These are phyloP conservation scores for Tauraco erythrolophus DNA, from an alignment of 2,113 vertebrate species.

Conservation along the genomic window DNA sequence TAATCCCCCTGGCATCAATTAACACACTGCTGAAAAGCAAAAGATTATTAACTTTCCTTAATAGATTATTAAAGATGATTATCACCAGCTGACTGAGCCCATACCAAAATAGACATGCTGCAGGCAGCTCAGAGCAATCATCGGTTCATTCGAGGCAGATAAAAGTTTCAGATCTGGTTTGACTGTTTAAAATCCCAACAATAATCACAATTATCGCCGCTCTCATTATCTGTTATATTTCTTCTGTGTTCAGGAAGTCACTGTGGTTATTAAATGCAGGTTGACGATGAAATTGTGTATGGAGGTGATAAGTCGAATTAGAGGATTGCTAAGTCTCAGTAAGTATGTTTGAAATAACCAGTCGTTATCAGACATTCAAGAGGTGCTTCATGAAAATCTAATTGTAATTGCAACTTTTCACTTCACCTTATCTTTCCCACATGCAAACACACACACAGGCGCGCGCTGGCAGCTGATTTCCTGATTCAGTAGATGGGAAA, in stretches of 20 bases:
- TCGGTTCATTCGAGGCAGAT: conserved; percentile 4
- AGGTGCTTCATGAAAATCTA: conserved; percentile 38
- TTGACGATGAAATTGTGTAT: conserved; percentile 56
- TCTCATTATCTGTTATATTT: conserved; percentile 43
- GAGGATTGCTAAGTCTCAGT: conserved; percentile 16
- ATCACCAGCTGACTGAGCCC: conserved; percentile 29
- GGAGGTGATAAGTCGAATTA: conserved; percentile 50
- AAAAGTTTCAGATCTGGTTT: conserved; percentile 43
- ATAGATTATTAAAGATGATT: conserved; percentile 63
- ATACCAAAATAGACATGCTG: not conserved
- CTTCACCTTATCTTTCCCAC: not conserved
- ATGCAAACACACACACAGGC: not conserved
- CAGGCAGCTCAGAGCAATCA: conserved; percentile 38
- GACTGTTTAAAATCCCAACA: conserved; percentile 39
- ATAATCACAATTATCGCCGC: conserved; percentile 35
- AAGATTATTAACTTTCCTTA: conserved; percentile 37
- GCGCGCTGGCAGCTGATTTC: not conserved
- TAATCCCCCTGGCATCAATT: not conserved
- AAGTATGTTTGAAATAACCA: conserved; percentile 44
- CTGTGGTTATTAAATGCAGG: conserved; percentile 45
- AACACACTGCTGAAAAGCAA: not conserved
- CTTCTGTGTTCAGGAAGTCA: conserved; percentile 47
- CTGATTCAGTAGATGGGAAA: not conserved
- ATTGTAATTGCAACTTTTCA: conserved; percentile 45
- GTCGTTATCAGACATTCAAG: conserved; percentile 50